phyloP scores from a whole-genome alignment of 2,797 vertebrate genomes.

The Argyrosomus regius region DNA sequence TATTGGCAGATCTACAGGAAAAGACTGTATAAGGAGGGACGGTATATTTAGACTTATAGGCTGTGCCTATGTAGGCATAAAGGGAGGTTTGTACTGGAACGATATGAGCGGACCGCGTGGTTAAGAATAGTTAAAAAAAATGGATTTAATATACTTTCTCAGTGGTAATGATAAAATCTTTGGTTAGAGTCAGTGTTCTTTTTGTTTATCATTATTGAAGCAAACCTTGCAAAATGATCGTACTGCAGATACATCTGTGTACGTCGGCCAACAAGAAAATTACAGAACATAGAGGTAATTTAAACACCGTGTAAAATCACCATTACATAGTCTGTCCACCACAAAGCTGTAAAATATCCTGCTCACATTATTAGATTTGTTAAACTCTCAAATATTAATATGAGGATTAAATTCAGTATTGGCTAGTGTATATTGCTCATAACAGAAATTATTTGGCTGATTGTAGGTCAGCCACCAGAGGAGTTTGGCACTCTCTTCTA shows the following conservation, averaged over 20 bases:
- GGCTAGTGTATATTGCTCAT: not conserved
- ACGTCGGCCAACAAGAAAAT: no score
- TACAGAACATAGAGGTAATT: not conserved
- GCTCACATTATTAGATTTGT: no score
- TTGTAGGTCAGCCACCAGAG: not conserved
- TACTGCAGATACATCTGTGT: no score
- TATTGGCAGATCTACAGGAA: not conserved
- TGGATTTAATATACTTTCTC: no score
- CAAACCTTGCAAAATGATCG: no score
- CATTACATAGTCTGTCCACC: not conserved
- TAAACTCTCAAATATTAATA: no score
- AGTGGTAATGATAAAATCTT: no score
- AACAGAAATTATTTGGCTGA: not conserved
- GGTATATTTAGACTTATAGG: not conserved
- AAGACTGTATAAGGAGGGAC: not conserved
- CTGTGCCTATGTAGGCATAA: not conserved
- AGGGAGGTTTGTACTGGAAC: not conserved
- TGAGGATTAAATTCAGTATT: no score
- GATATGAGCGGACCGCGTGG: not conserved
- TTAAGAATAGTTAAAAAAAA: not conserved
- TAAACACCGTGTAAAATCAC: not conserved
- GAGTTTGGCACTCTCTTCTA: not conserved
- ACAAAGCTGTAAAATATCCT: not conserved
- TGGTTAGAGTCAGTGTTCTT: no score
- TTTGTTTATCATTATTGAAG: no score